phyloP scores from a whole-genome alignment of 2,113 vertebrate species.

The Aptenodytes patagonicus region DNA sequence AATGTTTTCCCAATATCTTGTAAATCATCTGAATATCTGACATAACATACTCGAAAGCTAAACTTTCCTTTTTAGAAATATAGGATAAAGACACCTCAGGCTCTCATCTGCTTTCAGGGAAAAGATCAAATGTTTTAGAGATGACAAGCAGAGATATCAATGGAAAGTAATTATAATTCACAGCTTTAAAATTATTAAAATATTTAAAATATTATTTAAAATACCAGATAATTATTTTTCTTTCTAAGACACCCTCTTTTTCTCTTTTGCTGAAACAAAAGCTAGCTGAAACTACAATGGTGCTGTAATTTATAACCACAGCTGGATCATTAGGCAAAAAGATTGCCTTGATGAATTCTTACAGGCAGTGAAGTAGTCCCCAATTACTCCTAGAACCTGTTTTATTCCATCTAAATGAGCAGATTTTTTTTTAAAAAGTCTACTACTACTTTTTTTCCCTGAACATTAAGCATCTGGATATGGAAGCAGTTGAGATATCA shows the following conservation, averaged over 20 bases:
- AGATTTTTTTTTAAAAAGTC: not conserved
- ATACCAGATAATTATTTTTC: not conserved
- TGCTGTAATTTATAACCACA: constrained; percentile 5
- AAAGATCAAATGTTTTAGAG: not conserved
- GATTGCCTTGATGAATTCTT: constrained; percentile 53
- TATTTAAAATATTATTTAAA: not conserved
- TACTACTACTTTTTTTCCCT: not conserved
- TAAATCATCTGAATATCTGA: not conserved
- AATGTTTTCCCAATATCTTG: not conserved
- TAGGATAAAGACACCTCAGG: not conserved
- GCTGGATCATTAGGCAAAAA: constrained; percentile 54
- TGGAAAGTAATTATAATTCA: not conserved
- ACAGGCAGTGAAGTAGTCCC: constrained; percentile 30
- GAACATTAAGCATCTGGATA: constrained; percentile 56
- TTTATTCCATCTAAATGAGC: constrained; percentile 49
- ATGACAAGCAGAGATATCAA: not conserved
- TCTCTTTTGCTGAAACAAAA: constrained; percentile 2
- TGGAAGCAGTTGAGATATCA: constrained; percentile 12
- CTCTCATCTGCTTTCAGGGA: not conserved
- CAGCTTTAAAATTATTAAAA: not conserved
- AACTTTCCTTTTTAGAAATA: not conserved
- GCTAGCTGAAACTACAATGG: not conserved
- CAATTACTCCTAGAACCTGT: constrained; percentile 40
- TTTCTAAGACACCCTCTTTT: not conserved
- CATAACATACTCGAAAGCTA: not conserved